A percentile compares a stretch with the other conserved stretches of the same genome.
phyloP scores from a whole-genome alignment of 2,113 vertebrate species.

The Channa maculata region DNA sequence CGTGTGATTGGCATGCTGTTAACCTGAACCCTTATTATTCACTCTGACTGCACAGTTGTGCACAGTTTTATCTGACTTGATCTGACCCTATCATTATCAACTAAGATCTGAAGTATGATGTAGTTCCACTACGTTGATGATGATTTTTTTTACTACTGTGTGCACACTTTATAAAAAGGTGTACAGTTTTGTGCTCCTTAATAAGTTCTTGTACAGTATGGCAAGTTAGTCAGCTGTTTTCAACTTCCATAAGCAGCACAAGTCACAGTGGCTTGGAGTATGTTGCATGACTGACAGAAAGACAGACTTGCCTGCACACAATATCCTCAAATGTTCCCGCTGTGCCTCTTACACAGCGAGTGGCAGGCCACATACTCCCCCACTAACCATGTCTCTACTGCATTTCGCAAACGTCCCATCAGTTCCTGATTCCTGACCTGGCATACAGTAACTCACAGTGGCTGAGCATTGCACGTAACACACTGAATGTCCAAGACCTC shows the following conservation, averaged over 20 bases:
- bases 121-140: neutral
- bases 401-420: constrained; percentile 18
- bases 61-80: constrained; percentile 21
- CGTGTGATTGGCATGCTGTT: constrained; percentile 31
- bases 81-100: constrained; percentile 21
- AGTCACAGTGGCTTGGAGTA: constrained; percentile 14
- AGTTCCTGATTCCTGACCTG: constrained; percentile 11
- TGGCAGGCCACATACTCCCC: constrained; percentile 28
- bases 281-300: constrained; percentile 27
- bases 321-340: constrained; percentile 37
- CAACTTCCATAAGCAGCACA: constrained; percentile 4
- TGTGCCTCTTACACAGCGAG: constrained; percentile 20
- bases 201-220: neutral
- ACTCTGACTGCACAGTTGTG: constrained; percentile 21
- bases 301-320: constrained; percentile 25
- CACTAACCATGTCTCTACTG: constrained; percentile 10
- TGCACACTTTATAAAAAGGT: neutral
- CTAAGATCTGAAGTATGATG: constrained; percentile 9
- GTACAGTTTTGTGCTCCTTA: neutral
- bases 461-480: neutral
- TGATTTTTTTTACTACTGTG: neutral
- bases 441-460: neutral
- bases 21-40: constrained; percentile 3
- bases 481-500: neutral
- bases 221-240: constrained; percentile 19